Evolutionary conservation across 2,797 vertebrate species (phyloP), one percentile per base, ranked within the genome.

Genomic region (Sciurus vulgaris): DNA sequence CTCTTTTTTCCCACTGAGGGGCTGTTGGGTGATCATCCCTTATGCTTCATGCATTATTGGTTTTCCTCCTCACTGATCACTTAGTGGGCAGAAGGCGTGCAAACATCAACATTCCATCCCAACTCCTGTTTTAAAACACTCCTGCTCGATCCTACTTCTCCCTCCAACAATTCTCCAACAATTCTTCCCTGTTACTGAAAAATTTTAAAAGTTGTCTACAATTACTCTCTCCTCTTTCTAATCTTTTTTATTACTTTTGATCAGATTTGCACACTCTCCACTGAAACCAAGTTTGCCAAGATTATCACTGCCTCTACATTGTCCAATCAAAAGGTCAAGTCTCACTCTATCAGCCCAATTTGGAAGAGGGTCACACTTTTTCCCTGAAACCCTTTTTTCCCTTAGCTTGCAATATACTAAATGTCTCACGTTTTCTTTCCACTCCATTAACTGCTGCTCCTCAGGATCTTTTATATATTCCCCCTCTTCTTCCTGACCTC

Each of bases 51-150:
- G 10, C 28, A 44, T 24, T 1, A 8, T 38, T 35, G 20, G 11
- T 41, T 69, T 77, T 41, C 38, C 20, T 96, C 26, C 26, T 67
- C 56, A 51, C 13, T 41, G 17, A 38, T 88, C 41, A 63, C 30
- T 69, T 4, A 61, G 5, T 18, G 47, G 4, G 6, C 17, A 67
- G 5, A 18, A 47, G 4, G 2, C 17, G 5, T 7, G 4, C 3
- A 56, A 47, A 28, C 67, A 24, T 89, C 79, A 69, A 10, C 13
- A 12, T 90, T 87, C 20, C 38, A 0, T 26, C 59, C 7, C 33
- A 78, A 59, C 5, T 8, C 7, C 20, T 22, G 8, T 83, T 85
- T 86, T 72, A 73, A 73, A 88, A 17, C 26, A 44, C n/a, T 18
- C 22, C 94, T 35, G 9, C 30, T 86, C 28, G 22, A 33, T 7